Evolutionary conservation across 2,888 invertebrate species (phyloP).

Genomic region (Eumerus sabulonum): DNA sequence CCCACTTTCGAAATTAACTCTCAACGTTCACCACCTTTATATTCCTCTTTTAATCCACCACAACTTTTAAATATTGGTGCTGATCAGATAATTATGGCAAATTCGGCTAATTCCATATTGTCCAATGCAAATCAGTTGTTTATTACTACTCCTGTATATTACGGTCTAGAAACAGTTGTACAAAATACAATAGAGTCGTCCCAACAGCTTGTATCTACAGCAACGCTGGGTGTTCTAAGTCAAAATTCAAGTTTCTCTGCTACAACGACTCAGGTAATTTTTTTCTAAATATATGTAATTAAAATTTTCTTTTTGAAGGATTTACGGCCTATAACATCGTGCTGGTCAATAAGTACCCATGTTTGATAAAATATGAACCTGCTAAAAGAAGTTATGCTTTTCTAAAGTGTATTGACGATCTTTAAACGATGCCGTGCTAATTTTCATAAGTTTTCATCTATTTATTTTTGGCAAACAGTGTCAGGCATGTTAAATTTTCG

Average conservation of each 20-base stretch:
- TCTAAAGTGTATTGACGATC: no score
- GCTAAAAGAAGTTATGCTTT: no score
- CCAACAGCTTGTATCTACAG: constrained; percentile 89
- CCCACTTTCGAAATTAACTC: constrained; percentile 80
- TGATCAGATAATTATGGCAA: constrained; percentile 83
- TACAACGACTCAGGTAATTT: constrained; percentile 83
- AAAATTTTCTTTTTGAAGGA: background rate
- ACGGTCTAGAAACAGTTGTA: constrained; percentile 91
- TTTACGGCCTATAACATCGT: no score
- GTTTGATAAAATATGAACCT: no score
- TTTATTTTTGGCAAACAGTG: no score
- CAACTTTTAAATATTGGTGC: constrained; percentile 81
- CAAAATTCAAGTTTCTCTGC: constrained; percentile 91
- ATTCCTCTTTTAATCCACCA: constrained; percentile 83
- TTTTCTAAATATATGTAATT: no score
- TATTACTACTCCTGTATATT: constrained; percentile 87
- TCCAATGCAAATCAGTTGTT: constrained; percentile 79
- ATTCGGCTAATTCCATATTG: constrained; percentile 75
- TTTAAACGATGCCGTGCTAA: no score
- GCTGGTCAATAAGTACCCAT: no score
- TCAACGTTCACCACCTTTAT: constrained; percentile 80
- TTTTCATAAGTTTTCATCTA: no score
- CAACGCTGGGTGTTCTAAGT: constrained; percentile 89
- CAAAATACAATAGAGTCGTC: constrained; percentile 95
- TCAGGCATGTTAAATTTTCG: no score